Conservation (phyloP, 2,797 vertebrate genomes). For the Sebastes umbrosus region DNA sequence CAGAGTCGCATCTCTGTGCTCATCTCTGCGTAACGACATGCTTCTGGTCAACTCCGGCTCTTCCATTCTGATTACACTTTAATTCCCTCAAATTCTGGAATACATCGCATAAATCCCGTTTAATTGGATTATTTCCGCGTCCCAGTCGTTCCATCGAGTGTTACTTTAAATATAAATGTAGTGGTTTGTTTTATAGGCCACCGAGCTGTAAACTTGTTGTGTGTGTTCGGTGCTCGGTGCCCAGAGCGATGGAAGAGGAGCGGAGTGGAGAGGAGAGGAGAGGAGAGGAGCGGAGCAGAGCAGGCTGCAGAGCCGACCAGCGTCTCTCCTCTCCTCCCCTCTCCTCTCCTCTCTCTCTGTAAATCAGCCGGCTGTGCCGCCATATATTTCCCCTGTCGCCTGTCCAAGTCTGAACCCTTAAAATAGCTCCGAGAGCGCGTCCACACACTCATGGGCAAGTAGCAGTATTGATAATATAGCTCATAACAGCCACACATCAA, state of each 20-base stretch:
- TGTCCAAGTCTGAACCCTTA: slow-evolving; percentile 68
- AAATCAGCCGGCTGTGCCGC: slow-evolving; percentile 61
- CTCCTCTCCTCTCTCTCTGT: slow-evolving; percentile 44
- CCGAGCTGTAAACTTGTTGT: slow-evolving; percentile 58
- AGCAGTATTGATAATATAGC: slow-evolving; percentile 55
- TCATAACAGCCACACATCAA: slow-evolving; percentile 41
- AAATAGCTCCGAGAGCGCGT: slow-evolving; percentile 62
- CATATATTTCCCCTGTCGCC: slow-evolving; percentile 65
- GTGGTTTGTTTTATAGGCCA: slow-evolving; percentile 33
- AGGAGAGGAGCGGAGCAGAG: neutral
- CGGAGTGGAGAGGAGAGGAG: neutral
- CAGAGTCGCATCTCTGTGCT: neutral
- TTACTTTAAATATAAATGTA: slow-evolving; percentile 8
- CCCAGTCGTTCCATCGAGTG: slow-evolving; percentile 12
- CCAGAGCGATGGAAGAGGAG: slow-evolving; percentile 29
- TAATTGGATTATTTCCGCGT: neutral
- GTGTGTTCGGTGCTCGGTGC: slow-evolving; percentile 36
- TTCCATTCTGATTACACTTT: neutral
- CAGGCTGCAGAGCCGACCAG: slow-evolving; percentile 43
- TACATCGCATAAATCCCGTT: neutral
- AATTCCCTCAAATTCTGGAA: neutral
- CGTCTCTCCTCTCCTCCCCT: slow-evolving; percentile 39
- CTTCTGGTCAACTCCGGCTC: neutral
- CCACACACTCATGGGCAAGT: slow-evolving; percentile 39
- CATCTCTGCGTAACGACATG: neutral